Base-by-base conservation (phyloP, 2,797 vertebrate genomes). In the Brachyalestes nurse region DNA sequence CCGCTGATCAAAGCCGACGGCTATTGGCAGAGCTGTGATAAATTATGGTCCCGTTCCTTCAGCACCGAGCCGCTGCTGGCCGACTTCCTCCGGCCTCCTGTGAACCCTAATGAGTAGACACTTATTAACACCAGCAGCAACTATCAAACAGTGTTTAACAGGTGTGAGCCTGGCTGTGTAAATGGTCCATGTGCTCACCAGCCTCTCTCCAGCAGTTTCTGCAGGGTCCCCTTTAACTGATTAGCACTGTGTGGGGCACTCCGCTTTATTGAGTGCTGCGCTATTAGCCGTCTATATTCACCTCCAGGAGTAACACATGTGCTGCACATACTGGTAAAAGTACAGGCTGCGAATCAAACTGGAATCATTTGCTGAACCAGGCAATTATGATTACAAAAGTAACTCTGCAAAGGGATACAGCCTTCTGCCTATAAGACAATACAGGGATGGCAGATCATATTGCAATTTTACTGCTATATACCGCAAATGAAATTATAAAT, bases 21-120 rank as follows among this genome's bases (percentile, higher is more conserved):
- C 51, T 83, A 83, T 82, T 79, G 86, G 82, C 78, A 83, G 72
- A 77, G 78, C 72, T 16, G 67, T 84, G 82, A 86, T 87, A 79
- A 86, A 87, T 86, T 71, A 82, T 76, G 28, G 75, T 72, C 67
- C 45, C 58, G 65, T 71, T 83, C 74, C 74, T 83, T 79, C 71
- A 47, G 69, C 58, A 6, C 61, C 34, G 49, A 71, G 72, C 19
- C 5, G 10, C 70, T 76, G 72, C 78, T 67, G 51, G 51, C 62
- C 72, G 73, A 78, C 74, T 72, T 75, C 38, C 77, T 74, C 62
- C 49, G 77, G 82, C 77, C 70, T 80, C 72, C 49, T 67, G 73
- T 72, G 69, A 77, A 71, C 72, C 80, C 47, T 80, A 75, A 77
- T 76, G 73, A 81, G 74, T 45, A 23, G 67, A 69, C 47, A 47